A percentile compares a stretch with the other conserved stretches of the same genome.
Evolutionary conservation across 2,113 vertebrate species (phyloP).

Genomic region (Albula goreensis): DNA sequence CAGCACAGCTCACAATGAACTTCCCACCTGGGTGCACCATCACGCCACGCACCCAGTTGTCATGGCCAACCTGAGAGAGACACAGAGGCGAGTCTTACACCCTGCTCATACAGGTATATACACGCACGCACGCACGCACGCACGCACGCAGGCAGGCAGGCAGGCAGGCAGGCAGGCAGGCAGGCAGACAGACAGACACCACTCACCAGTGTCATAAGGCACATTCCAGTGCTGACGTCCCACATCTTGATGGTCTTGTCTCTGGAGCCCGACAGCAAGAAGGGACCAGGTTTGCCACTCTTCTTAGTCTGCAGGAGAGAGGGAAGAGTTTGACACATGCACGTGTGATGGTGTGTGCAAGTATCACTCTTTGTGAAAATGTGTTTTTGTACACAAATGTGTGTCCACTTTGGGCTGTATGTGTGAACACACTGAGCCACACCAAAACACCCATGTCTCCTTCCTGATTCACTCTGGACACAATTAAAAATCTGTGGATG

Average conservation of each 20-base stretch:
- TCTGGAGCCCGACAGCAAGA: slow-evolving; percentile 92
- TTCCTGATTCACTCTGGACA: too few relatives aligned
- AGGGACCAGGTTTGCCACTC: slow-evolving; percentile 84
- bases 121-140: not conserved
- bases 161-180: not conserved
- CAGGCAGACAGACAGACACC: too few relatives aligned
- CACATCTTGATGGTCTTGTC: slow-evolving; percentile 99
- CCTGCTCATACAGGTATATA: not conserved
- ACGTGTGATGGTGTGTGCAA: too few relatives aligned
- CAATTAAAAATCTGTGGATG: too few relatives aligned
- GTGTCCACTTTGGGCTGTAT: too few relatives aligned
- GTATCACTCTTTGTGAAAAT: too few relatives aligned
- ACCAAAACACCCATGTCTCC: too few relatives aligned
- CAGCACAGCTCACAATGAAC: slow-evolving; percentile 97
- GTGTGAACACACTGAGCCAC: too few relatives aligned
- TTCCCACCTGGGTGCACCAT: slow-evolving; percentile 95
- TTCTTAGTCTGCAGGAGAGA: slow-evolving; percentile 77
- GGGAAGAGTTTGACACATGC: not conserved
- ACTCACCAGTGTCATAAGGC: slow-evolving; percentile 99
- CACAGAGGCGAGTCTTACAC: not conserved
- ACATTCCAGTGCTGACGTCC: slow-evolving; percentile 98
- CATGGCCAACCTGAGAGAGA: slow-evolving; percentile 86
- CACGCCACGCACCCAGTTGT: slow-evolving; percentile 98
- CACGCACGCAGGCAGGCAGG: not conserved
- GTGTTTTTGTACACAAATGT: too few relatives aligned